phyloP scores from a whole-genome alignment of 2,113 vertebrate genomes.

The Motacilla tschutschensis region DNA sequence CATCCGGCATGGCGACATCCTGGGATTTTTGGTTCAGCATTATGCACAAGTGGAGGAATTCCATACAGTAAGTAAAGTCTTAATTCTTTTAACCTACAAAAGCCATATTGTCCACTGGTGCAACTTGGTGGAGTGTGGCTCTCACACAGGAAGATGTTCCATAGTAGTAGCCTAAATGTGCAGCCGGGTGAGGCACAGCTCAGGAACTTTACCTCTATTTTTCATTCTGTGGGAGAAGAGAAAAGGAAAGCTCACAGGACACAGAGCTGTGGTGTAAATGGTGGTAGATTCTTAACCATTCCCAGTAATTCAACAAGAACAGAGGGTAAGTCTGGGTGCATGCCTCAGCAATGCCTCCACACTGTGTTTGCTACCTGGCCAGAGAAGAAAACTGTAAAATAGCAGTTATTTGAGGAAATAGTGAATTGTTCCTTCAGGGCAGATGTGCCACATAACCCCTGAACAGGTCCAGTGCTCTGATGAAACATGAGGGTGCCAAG shows the following conservation, averaged over 20 bases:
- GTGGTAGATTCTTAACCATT: background rate
- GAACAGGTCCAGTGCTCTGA: background rate
- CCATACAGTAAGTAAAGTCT: constrained; percentile 71
- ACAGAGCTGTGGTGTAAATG: background rate
- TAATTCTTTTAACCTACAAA: background rate
- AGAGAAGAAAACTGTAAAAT: background rate
- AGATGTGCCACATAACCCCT: background rate
- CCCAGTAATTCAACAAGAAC: background rate
- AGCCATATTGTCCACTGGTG: too few relatives aligned
- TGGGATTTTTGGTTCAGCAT: constrained; percentile 85
- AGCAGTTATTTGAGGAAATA: background rate
- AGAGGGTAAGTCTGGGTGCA: background rate
- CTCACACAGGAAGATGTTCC: background rate
- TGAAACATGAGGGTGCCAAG: background rate
- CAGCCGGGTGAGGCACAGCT: background rate
- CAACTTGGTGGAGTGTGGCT: rapidly evolving
- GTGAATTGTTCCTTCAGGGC: background rate
- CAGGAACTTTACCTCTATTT: background rate
- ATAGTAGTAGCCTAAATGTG: background rate
- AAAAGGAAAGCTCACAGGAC: background rate
- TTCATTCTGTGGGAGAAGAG: background rate
- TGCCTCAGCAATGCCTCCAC: background rate
- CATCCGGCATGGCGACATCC: constrained; percentile 81
- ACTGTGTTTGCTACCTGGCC: background rate
- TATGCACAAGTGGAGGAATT: constrained; percentile 78